These are phyloP conservation scores for Drosophila guanche DNA, from an alignment of 1,140 invertebrate species.

Conservation along the genomic window DNA sequence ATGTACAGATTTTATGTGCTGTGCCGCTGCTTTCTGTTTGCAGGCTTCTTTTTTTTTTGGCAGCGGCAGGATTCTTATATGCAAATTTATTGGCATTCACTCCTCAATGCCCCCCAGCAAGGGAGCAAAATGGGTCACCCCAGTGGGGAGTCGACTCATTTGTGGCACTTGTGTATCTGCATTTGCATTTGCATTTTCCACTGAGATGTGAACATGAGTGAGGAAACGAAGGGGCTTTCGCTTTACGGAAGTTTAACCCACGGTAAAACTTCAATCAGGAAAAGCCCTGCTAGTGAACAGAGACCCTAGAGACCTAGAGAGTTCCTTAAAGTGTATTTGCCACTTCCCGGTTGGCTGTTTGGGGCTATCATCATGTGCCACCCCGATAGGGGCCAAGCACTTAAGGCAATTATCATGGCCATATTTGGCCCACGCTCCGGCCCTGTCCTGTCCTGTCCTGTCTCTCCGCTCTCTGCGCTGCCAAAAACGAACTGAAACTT, in stretches of 20 bases:
- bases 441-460: no score
- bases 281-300: no score
- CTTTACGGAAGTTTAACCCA: constrained; percentile 12
- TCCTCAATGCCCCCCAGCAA: constrained; percentile 17
- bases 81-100: constrained; percentile 74
- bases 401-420: constrained; percentile 55
- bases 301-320: constrained; percentile 21
- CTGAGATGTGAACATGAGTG: constrained; percentile 35
- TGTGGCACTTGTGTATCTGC: background rate
- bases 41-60: constrained; percentile 19
- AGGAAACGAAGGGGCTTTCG: constrained; percentile 3
- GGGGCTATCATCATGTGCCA: constrained; percentile 21
- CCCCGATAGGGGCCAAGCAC: constrained; percentile 17
- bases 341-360: constrained; percentile 24
- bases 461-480: background rate
- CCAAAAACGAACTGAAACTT: constrained; percentile 66
- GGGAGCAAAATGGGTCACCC: constrained; percentile 50
- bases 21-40: constrained; percentile 31
- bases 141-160: constrained; percentile 31
- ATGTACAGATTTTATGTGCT: constrained; percentile 69
- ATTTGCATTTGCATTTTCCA: constrained; percentile 31
- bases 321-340: constrained; percentile 20
- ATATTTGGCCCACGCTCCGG: constrained; percentile 33
- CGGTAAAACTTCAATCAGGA: background rate
- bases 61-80: constrained; percentile 57